phyloP scores from a whole-genome alignment of 2,113 vertebrate genomes.

The Vimba vimba region DNA sequence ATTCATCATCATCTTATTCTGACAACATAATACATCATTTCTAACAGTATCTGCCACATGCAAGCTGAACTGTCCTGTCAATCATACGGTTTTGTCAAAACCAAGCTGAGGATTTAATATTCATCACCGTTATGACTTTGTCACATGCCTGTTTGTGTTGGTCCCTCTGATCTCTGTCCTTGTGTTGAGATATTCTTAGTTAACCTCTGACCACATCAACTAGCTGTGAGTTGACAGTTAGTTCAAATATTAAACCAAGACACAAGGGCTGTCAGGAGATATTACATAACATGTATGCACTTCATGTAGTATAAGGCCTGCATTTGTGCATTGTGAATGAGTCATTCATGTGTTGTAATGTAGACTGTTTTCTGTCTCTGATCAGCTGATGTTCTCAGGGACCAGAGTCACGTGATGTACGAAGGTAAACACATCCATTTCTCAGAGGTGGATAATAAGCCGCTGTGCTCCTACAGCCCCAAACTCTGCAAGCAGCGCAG shows the following conservation, averaged over 20 bases:
- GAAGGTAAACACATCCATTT: slow-evolving; percentile 99
- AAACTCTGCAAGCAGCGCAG: slow-evolving; percentile 99
- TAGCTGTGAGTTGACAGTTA: not conserved
- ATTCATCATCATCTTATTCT: not conserved
- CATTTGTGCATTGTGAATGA: not conserved
- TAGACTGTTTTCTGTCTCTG: slow-evolving; percentile 64
- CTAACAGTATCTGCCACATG: not conserved
- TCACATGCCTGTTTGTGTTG: slow-evolving; percentile 6
- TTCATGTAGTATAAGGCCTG: not conserved
- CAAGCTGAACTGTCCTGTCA: not conserved
- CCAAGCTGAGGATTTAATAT: not conserved
- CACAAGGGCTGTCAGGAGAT: not conserved
- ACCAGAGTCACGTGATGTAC: slow-evolving; percentile 99
- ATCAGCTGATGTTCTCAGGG: slow-evolving; percentile 99
- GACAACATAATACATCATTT: not conserved
- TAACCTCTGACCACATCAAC: not conserved
- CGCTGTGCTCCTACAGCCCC: slow-evolving; percentile 99
- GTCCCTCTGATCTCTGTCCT: not conserved
- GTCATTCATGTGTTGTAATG: slow-evolving; percentile 23
- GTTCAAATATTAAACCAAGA: slow-evolving; percentile 25
- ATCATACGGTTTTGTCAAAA: not conserved
- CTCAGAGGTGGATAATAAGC: slow-evolving; percentile 99
- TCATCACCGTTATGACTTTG: not conserved
- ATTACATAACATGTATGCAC: not conserved
- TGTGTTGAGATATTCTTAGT: not conserved